Percentiles rank a stretch among this genome's conserved stretches.
These are phyloP conservation scores for Spatulosminthurus flaviceps DNA, from an alignment of 2,888 invertebrate species.

Conservation along the genomic window DNA sequence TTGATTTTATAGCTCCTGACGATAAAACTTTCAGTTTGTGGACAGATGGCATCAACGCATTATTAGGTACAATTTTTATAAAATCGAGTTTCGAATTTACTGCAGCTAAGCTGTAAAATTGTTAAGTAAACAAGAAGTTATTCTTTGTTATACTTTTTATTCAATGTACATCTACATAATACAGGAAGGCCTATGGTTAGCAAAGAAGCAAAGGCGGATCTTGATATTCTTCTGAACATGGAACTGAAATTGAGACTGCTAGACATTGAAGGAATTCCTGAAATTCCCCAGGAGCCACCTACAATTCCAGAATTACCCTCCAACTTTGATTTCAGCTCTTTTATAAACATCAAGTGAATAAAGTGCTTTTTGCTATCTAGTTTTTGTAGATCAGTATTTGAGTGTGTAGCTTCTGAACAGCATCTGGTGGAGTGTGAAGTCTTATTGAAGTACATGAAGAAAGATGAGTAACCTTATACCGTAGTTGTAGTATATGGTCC, in stretches of 20 bases:
- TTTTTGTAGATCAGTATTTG: no score
- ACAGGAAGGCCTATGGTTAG: constrained; percentile 85
- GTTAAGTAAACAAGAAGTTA: no score
- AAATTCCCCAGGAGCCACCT: constrained; percentile 90
- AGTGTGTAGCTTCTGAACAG: no score
- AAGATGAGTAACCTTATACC: no score
- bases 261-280: constrained; percentile 93
- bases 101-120: no score
- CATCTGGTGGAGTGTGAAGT: no score
- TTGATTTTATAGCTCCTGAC: constrained; percentile 93
- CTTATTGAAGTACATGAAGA: no score
- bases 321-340: constrained; percentile 83
- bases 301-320: constrained; percentile 88
- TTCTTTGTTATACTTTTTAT: no score
- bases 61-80: constrained; percentile 77
- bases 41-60: constrained; percentile 94
- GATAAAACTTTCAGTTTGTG: constrained; percentile 89
- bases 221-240: constrained; percentile 92
- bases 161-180: no score
- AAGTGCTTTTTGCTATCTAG: no score
- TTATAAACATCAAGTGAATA: constrained; percentile 38
- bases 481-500: no score
- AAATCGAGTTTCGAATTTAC: no score
- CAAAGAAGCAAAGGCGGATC: constrained; percentile 85
- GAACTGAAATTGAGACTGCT: constrained; percentile 92